A percentile compares a stretch with the other conserved stretches of the same genome.
phyloP scores from a whole-genome alignment of 2,113 vertebrate genomes.

The Peromyscus leucopus region DNA sequence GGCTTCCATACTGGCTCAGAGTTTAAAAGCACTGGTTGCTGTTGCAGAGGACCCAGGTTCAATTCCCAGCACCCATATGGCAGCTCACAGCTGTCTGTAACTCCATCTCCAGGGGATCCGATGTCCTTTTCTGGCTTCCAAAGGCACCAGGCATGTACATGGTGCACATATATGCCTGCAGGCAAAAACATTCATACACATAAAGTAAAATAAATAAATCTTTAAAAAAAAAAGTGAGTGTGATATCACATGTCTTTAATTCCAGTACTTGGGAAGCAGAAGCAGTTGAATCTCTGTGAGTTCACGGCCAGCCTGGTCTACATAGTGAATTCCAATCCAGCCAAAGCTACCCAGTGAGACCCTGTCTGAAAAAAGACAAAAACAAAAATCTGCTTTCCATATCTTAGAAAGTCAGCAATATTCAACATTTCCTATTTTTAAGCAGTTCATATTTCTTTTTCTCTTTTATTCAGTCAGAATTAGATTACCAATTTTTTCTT shows the following conservation, averaged over 20 bases:
- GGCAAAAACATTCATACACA: not conserved
- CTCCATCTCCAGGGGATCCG: not conserved
- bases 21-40: not conserved
- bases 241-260: not conserved
- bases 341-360: not conserved
- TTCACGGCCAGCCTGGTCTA: not conserved
- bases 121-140: not conserved
- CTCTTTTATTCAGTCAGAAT: slow-evolving; percentile 66
- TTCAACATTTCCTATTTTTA: slow-evolving; percentile 37
- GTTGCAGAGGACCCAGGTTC: not conserved
- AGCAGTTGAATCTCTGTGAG: not conserved
- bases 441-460: slow-evolving; percentile 57
- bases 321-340: not conserved
- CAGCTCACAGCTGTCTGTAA: not conserved
- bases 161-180: too few relatives aligned
- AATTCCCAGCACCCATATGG: not conserved
- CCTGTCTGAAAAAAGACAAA: not conserved
- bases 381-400: not conserved
- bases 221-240: not conserved
- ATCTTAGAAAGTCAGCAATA: slow-evolving; percentile 32
- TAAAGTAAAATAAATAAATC: not conserved
- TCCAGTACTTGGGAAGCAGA: not conserved
- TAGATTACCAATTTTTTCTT: slow-evolving; percentile 26
- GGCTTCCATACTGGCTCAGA: too few relatives aligned
- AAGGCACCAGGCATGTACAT: too few relatives aligned